These are phyloP conservation scores for Heliconius aoede DNA, from an alignment of 2,888 invertebrate species.

Conservation along the genomic window DNA sequence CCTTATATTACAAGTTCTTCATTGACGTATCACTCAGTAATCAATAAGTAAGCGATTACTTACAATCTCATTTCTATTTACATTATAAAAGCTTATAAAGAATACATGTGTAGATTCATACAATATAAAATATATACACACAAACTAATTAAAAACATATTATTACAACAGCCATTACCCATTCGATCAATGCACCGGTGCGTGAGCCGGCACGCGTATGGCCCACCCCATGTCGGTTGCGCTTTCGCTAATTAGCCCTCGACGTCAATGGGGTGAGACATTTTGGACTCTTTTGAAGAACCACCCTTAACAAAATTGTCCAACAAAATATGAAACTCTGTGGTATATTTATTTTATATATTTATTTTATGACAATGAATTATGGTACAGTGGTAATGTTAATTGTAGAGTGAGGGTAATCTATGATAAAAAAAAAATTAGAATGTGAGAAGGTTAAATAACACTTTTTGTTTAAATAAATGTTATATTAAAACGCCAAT, in stretches of 20 bases:
- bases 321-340: too few species aligned
- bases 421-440: not conserved
- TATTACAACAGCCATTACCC: slow-evolving; percentile 1
- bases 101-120: too few species aligned
- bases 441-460: too few species aligned
- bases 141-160: not conserved
- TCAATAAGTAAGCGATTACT: too few species aligned
- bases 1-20: too few species aligned
- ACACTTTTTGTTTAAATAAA: too few species aligned
- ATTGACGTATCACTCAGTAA: too few species aligned
- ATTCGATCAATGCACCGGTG: slow-evolving; percentile 27
- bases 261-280: slow-evolving; percentile 68
- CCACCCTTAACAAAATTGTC: slow-evolving; percentile 39
- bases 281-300: slow-evolving; percentile 68
- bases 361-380: too few species aligned
- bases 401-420: not conserved
- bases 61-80: not conserved
- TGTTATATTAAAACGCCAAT: too few species aligned
- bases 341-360: too few species aligned
- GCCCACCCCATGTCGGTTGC: slow-evolving; percentile 38
- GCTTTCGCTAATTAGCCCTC: slow-evolving; percentile 67
- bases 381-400: not conserved
- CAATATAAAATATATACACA: not conserved
- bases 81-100: not conserved
- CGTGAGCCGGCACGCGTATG: slow-evolving; percentile 31